Evolutionary conservation across 2,888 invertebrate species (phyloP), one percentile per base, ranked within the genome.

Genomic region (Drosophila picticornis): DNA sequence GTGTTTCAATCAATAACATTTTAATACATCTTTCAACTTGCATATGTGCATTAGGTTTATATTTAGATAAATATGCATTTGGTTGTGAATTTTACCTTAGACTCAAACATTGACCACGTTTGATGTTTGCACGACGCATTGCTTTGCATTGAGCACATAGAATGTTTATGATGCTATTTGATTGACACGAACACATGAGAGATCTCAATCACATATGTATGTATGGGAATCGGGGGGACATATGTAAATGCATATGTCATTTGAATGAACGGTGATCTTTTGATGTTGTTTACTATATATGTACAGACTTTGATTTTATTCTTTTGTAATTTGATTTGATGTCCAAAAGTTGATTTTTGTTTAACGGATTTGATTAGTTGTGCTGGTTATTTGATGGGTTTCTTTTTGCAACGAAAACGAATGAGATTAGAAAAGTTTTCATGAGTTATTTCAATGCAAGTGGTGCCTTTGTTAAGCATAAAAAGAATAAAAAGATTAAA

Each of bases 81-180:
- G 29, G 43, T 13, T 58, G 9, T 19, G 46, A 50, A 22, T 70
- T 81, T 90, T 91, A 91, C 91, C 91, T 91, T 89, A 90, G 77
- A 73, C 92, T 91, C 80, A 92, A 88, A 86, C 91, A 88, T 80
- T 91, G 92, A 81, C 91, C 91, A 80, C 92, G 92, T 85, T 92
- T 88, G 80, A 91, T 84, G 81, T 91, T 91, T 77, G 90, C 85
- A 80, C 92, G 91, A 77, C 91, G 90, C 83, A 91, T 83, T 86
- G 86, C 89, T 89, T 91, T 91, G 83, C 89, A 88, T 90, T 87
- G 90, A 73, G 84, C 82, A 83, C 91, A 90, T 84, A 77, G 66
- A 89, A 79, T 83, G 75, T 71, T 81, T 59, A 77, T 61, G 72
- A 77, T 66, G 77, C 63, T 83, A 76, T 77, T 84, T 65, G 77